Evolutionary conservation across 2,888 invertebrate genomes (phyloP).

Genomic region (Patella ulyssiponensis): DNA sequence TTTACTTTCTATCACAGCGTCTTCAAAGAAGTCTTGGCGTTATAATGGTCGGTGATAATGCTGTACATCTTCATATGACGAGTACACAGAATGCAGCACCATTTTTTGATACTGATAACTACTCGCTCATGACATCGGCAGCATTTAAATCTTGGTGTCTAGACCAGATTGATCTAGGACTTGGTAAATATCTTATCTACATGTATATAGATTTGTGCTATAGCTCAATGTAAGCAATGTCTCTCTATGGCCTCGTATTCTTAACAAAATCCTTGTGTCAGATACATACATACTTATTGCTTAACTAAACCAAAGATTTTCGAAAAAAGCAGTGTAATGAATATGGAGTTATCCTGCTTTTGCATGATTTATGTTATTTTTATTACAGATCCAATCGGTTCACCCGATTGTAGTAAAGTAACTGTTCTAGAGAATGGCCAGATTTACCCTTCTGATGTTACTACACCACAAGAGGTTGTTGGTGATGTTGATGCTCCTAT

Average conservation of each 20-base stretch:
- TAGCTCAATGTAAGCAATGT: no score
- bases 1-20: constrained; percentile 33
- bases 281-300: no score
- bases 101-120: constrained; percentile 24
- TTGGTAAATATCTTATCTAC: constrained; percentile 36
- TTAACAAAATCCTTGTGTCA: no score
- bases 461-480: constrained; percentile 40
- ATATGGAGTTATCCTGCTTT: no score
- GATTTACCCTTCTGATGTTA: constrained; percentile 38
- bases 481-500: constrained; percentile 48
- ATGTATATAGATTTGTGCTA: neutral
- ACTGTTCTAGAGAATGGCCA: constrained; percentile 34
- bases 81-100: constrained; percentile 38
- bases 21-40: constrained; percentile 52
- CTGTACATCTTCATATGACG: constrained; percentile 52
- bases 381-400: neutral
- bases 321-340: no score
- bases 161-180: constrained; percentile 40
- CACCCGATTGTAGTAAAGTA: constrained; percentile 34
- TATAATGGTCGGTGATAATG: constrained; percentile 33
- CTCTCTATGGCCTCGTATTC: no score
- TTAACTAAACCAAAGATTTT: no score
- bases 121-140: constrained; percentile 15
- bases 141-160: constrained; percentile 33
- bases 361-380: no score